Percentiles rank a stretch among this genome's conserved stretches.
phyloP scores from a whole-genome alignment of 1,140 invertebrate genomes.

The Procambarus clarkii region DNA sequence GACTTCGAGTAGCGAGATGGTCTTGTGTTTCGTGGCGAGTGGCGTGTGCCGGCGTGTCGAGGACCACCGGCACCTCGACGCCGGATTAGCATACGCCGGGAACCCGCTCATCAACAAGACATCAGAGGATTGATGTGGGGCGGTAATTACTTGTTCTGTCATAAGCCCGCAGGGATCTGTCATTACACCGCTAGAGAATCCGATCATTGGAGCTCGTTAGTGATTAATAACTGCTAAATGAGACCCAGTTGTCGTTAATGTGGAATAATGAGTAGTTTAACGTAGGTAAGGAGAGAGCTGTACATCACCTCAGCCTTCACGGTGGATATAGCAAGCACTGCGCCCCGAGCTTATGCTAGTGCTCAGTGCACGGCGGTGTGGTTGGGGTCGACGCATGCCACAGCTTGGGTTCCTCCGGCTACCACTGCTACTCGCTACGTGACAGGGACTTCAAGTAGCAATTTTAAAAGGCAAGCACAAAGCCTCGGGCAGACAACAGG shows the following conservation, averaged over 20 bases:
- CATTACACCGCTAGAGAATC: not conserved
- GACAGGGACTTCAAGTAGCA: not conserved
- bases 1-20: not conserved
- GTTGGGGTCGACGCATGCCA: not conserved
- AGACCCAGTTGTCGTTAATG: slow-evolving; percentile 24
- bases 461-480: not conserved
- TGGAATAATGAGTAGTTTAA: slow-evolving; percentile 28
- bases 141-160: slow-evolving; percentile 34
- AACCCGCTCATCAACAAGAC: slow-evolving; percentile 10
- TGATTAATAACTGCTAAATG: slow-evolving; percentile 32
- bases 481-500: not conserved
- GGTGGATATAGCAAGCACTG: not conserved
- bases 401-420: not conserved
- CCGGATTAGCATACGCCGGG: slow-evolving; percentile 19
- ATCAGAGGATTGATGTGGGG: slow-evolving; percentile 2
- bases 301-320: not conserved
- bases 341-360: not conserved
- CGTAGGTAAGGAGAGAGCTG: slow-evolving; percentile 11
- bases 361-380: not conserved
- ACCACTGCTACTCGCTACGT: not conserved
- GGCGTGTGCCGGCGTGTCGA: not conserved
- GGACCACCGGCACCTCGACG: not conserved
- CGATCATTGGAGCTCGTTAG: slow-evolving; percentile 11
- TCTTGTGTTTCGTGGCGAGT: not conserved
- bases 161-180: slow-evolving; percentile 21